phyloP scores from a whole-genome alignment of 2,888 invertebrate species.

The Cryptocephalus primarius region DNA sequence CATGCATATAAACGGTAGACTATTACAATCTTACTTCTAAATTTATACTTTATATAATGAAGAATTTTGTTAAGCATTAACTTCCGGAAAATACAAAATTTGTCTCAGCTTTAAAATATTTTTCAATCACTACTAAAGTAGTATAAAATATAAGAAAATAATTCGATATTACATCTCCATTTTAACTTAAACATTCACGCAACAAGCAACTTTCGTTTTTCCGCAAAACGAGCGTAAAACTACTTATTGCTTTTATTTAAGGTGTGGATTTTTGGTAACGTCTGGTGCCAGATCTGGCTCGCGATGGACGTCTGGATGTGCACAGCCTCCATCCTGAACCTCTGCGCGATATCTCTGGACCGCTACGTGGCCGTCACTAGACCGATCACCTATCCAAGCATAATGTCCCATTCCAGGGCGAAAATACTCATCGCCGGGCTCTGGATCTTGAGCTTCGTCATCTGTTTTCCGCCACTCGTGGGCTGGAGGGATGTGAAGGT shows the following conservation, averaged over 20 bases:
- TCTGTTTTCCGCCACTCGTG: slow-evolving; percentile 92
- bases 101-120: too few relatives aligned
- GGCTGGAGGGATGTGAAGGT: slow-evolving; percentile 78
- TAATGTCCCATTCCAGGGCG: slow-evolving; percentile 76
- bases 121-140: too few relatives aligned
- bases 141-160: too few relatives aligned
- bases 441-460: slow-evolving; percentile 92
- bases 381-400: slow-evolving; percentile 90
- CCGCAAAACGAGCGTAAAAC: too few relatives aligned
- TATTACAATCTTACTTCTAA: too few relatives aligned
- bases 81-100: too few relatives aligned
- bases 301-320: slow-evolving; percentile 99
- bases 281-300: slow-evolving; percentile 95
- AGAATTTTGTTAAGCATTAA: too few relatives aligned
- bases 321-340: slow-evolving; percentile 92
- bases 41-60: too few relatives aligned
- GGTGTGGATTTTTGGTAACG: slow-evolving; percentile 94
- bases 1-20: too few relatives aligned
- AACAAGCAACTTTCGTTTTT: too few relatives aligned
- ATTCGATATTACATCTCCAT: too few relatives aligned
- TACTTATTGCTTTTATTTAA: slow-evolving; percentile 30
- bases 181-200: too few relatives aligned
- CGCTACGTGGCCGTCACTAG: slow-evolving; percentile 95
- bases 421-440: slow-evolving; percentile 81
- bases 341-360: slow-evolving; percentile 90